Base-by-base conservation (phyloP, 2,797 vertebrate species). In the Anomalospiza imberbis region DNA sequence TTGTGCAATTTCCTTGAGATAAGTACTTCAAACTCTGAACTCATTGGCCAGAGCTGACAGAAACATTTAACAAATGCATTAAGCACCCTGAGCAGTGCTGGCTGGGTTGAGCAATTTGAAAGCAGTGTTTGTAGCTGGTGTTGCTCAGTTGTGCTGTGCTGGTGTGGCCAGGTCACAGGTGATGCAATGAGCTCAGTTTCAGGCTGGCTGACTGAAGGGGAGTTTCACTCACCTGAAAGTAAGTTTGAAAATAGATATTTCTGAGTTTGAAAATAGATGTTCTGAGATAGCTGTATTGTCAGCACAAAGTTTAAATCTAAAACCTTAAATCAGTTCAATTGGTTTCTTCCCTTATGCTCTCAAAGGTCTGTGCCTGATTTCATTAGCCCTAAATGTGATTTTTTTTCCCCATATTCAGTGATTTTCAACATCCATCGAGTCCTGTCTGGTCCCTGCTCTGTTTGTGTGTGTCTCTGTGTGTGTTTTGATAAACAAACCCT, bases 291-390 rank as follows among this genome's bases (percentile, higher is more conserved):
- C 53, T 63, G 1, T 38, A 5, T 6, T 36, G 40, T 40, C 55
- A 51, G 8, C 19, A 6, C 15, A 21, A 54, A 36, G 14, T 24
- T 77, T 32, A 17, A 48, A 31, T 18, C 24, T 66, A 10, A 91
- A 72, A 55, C n/a, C 36, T 53, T 50, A 2, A 45, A 48, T 3
- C 17, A 34, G 13, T 40, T 51, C 7, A 53, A 28, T 65, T 31
- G 17, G 4, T 61, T 78, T 54, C 57, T 50, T n/a, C 26, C 67
- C 60, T 66, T 28, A 38, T 89, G 47, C 26, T 19, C 71, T 66
- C 31, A 3, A 2, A 91, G 81, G 89, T 96, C 92, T 96, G 91
- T 95, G 57, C 89, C 91, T 89, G 40, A 66, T 90, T 96, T 88
- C 95, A 88, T 76, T 40, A 90, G 91, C 75, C 91, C 57, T 54